Percentiles rank a stretch among this genome's conserved stretches.
Conservation (phyloP, 2,113 vertebrate genomes). For the Erythrocercus mccallii region DNA sequence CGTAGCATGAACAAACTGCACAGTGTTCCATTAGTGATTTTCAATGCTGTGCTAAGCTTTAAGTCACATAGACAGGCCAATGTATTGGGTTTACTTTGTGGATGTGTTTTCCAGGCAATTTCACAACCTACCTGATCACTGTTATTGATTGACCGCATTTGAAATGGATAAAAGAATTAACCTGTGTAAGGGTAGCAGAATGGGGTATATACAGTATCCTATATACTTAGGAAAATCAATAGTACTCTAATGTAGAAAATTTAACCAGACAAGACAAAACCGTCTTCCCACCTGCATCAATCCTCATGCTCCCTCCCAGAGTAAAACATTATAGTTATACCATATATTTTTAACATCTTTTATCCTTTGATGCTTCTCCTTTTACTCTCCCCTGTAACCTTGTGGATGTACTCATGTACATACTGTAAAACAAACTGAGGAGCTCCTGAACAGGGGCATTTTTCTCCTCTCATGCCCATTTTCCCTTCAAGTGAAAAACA, state of each 20-base stretch:
- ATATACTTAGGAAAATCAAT: slow-evolving; percentile 65
- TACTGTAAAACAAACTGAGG: not conserved
- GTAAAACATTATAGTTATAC: not conserved
- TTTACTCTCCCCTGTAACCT: not conserved
- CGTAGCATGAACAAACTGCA: slow-evolving; percentile 64
- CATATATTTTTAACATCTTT: not conserved
- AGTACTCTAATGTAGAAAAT: slow-evolving; percentile 58
- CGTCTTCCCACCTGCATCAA: not conserved
- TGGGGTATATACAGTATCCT: slow-evolving; percentile 54
- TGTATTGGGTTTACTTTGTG: slow-evolving; percentile 66
- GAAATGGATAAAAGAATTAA: slow-evolving; percentile 73
- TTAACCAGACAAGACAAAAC: slow-evolving; percentile 41
- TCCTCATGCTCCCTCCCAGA: not conserved
- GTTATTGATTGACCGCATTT: slow-evolving; percentile 62
- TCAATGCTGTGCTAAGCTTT: slow-evolving; percentile 77
- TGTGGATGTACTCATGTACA: not conserved
- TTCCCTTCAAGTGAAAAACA: not conserved
- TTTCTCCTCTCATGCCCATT: not conserved
- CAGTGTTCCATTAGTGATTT: slow-evolving; percentile 77
- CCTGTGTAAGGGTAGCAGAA: slow-evolving; percentile 57
- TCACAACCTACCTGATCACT: slow-evolving; percentile 71
- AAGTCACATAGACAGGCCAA: slow-evolving; percentile 70
- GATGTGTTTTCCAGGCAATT: slow-evolving; percentile 72
- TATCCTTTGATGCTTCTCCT: not conserved
- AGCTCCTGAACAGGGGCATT: not conserved